Percentiles rank a stretch among this genome's conserved stretches.
Evolutionary conservation across 2,797 vertebrate genomes (phyloP).

Genomic region (Furcifer pardalis): DNA sequence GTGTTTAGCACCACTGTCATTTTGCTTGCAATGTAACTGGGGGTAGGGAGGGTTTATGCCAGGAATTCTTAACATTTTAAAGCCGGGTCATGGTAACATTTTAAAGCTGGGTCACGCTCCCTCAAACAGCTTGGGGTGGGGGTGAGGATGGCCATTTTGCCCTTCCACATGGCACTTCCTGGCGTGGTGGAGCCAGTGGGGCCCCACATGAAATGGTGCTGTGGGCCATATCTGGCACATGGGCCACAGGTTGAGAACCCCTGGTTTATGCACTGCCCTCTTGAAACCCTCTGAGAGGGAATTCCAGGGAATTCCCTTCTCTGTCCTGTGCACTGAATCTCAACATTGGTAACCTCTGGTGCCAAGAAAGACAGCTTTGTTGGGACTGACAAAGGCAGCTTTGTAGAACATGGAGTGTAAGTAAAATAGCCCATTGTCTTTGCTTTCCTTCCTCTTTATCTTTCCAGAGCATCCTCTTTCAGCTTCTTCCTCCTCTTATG

Average conservation of each 20-base stretch:
- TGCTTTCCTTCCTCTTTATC: background rate
- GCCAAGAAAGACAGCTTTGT: slow-evolving; percentile 26
- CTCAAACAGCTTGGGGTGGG: too few species aligned
- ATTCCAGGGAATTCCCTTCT: slow-evolving; percentile 9
- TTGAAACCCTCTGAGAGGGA: background rate
- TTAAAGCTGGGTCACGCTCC: too few species aligned
- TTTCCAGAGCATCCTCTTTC: background rate
- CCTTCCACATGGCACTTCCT: too few species aligned
- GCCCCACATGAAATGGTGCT: too few species aligned
- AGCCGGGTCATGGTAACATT: too few species aligned
- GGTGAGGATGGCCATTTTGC: too few species aligned
- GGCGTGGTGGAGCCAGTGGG: too few species aligned
- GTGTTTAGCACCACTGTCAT: too few species aligned
- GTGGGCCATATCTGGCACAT: too few species aligned
- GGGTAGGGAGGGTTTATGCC: background rate
- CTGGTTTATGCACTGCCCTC: background rate
- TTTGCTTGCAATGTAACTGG: background rate
- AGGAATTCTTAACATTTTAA: too few species aligned
- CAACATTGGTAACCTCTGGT: background rate
- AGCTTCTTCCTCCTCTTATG: background rate
- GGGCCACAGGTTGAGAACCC: too few species aligned
- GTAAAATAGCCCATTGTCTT: slow-evolving; percentile 5
- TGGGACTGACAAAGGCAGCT: slow-evolving; percentile 11
- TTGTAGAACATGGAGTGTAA: background rate
- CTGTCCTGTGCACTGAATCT: background rate